Evolutionary conservation across 2,797 vertebrate genomes (phyloP), one percentile per base, ranked within the genome.

Genomic region (Australoheros facetus): DNA sequence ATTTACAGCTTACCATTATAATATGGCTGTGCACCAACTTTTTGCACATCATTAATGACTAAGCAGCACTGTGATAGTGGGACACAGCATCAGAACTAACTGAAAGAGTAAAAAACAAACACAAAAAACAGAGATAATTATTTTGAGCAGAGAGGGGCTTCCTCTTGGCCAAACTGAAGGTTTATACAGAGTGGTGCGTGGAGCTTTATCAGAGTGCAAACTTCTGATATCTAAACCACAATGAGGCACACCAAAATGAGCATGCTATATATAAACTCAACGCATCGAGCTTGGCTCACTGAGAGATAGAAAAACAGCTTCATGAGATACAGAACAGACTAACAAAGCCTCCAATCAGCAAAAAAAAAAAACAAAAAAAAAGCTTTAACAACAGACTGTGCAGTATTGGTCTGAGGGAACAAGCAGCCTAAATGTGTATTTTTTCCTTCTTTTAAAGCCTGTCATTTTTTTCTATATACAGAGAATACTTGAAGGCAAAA

Each of bases 151-250:
- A 7, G 48, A 19, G 17, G 5, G 7, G 3, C 48, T 53, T 19
- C 1, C 48, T 7, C 42, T 16, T 45, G 42, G 42, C 13, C 13
- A 45, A 45, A 45, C 23, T 0, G 62, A 26, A 26, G 26, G 26
- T 26, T 26, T 26, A 26, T 2, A 26, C 26, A 26, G 26, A 26
- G 39, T 14, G 8, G 39, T 0, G 60, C 13, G 1, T 9, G 60
- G 21, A 26, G 60, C 60, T 26, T 21, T 16, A 12, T 26, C 26
- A 6, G 37, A 0, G 17, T 10, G 60, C 21, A 64, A 64, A 19
- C 60, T 45, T 14, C 7, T 71, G 1, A 1, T 34, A 55, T 54
- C 66, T 14, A 51, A 21, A 74, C 39, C 26, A 28, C 60, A 45
- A 45, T 64, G 37, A 66, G 39, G 23, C 39, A 6, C 39, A 45